phyloP scores from a whole-genome alignment of 2,113 vertebrate species.

The Pollimyrus isidori region DNA sequence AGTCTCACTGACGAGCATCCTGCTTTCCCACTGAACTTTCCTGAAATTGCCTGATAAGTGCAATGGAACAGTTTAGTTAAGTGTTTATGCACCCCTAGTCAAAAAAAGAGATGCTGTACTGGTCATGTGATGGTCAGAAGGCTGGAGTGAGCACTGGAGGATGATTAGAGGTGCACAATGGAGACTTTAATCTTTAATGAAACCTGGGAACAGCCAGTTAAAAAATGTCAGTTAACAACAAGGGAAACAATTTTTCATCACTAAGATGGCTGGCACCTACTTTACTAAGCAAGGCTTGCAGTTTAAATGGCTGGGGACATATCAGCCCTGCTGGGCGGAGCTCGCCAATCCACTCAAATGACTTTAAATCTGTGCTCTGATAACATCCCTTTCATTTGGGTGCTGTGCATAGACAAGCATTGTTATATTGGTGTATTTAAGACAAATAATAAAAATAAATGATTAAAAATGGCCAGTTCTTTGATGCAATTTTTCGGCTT shows the following conservation, averaged over 20 bases:
- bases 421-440: neutral
- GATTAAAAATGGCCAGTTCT: slow-evolving; percentile 70
- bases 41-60: neutral
- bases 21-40: neutral
- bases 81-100: neutral
- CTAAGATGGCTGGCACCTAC: neutral
- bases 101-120: neutral
- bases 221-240: neutral
- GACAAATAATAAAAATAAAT: neutral
- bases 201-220: neutral
- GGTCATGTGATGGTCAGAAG: neutral
- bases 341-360: neutral
- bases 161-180: neutral
- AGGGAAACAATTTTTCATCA: neutral
- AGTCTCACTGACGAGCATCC: slow-evolving; percentile 2
- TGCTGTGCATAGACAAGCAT: neutral
- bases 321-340: neutral
- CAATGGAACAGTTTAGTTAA: neutral
- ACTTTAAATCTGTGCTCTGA: neutral
- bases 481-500: slow-evolving; percentile 77
- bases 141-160: neutral
- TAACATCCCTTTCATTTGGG: neutral
- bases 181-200: neutral
- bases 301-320: neutral
- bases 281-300: neutral